Evolutionary conservation across 2,113 vertebrate species (phyloP).

Genomic region (Perognathus longimembris): DNA sequence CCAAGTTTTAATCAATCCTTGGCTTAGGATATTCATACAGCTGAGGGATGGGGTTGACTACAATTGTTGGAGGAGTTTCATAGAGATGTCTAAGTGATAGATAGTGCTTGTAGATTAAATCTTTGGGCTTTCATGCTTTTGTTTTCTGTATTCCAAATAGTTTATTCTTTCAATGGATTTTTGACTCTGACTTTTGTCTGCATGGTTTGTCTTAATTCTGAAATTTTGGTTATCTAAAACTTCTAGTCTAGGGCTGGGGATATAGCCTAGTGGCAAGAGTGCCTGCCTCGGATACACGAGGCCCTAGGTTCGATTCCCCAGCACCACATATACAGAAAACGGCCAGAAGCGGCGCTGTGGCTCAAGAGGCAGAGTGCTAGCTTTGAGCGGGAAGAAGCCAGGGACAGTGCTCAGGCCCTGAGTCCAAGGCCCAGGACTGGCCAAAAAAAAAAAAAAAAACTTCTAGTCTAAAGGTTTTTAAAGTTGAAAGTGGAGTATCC

Average conservation of each 20-base stretch:
- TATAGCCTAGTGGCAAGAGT: no score
- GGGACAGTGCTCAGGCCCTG: no score
- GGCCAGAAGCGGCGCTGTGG: no score
- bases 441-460: no score
- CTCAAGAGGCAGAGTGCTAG: no score
- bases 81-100: not conserved
- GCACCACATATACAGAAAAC: no score
- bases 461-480: not conserved
- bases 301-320: no score
- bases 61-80: not conserved
- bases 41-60: not conserved
- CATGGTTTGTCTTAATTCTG: slow-evolving; percentile 36
- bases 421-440: no score
- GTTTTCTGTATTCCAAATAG: slow-evolving; percentile 39
- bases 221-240: not conserved
- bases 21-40: not conserved
- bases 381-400: no score
- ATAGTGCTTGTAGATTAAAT: not conserved
- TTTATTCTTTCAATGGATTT: slow-evolving; percentile 42
- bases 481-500: not conserved
- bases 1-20: not conserved
- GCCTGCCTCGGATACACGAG: no score
- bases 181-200: not conserved
- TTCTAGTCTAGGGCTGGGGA: not conserved
- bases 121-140: slow-evolving; percentile 12